Base-by-base conservation (phyloP, 2,113 vertebrate species). In the Stigmatopora argus region DNA sequence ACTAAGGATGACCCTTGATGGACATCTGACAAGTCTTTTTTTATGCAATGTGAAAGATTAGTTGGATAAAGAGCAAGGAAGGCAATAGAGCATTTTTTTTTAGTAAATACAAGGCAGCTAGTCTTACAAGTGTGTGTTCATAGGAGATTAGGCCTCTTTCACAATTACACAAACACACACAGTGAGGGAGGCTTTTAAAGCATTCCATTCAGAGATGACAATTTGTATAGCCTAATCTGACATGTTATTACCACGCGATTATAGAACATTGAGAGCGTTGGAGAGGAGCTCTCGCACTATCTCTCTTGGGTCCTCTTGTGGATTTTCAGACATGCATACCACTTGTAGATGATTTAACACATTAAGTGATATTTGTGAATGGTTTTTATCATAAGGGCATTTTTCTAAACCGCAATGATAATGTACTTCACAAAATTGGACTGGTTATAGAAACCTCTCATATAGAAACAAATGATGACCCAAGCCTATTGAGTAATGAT, bases 131-230 rank as follows among this genome's bases (percentile, higher is more conserved):
- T 17, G 4, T 63, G 49, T 49, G 60, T 45, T 11, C 65, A 56
- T 51, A 49, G 57, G 57, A 59, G 75, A 71, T 47, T 44, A 63
- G 52, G 57, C 59, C 45, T 61, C 66, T 57, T 47, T 21, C 51
- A 21, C 19, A 52, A 23, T 35, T 23, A 56, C 52, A 66, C 48
- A 60, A 14, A 44, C 19, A 63, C 6, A 63, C 62, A 55, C 63
- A 19, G n/a, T 68, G 38, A 64, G 34, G 26, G 47, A 67, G 70
- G 71, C 57, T 60, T 66, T 74, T 70, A 68, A 64, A 51, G 31
- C 2, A 21, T 47, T 61, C 61, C 66, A 52, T 71, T 78, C 73
- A 69, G 64, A 72, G 64, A 71, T 58, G 71, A 83, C 66, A 51
- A 55, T 66, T 62, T 46, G 55, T 63, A 19, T 17, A 74, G 63